phyloP scores from a whole-genome alignment of 2,888 invertebrate species.

The Tenthredo mesomela region DNA sequence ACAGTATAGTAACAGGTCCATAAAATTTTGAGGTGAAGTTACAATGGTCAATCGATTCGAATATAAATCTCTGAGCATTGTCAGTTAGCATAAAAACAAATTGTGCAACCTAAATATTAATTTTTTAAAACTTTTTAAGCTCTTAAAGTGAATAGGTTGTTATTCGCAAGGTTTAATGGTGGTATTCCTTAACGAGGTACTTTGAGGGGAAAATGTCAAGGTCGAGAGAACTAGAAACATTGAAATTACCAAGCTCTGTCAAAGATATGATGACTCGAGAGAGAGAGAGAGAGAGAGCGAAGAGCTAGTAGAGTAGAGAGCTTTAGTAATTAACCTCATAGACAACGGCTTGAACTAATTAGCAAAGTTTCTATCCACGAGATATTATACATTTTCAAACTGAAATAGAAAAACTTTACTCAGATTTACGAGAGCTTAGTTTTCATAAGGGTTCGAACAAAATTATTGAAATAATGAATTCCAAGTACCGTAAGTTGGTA shows the following conservation, averaged over 20 bases:
- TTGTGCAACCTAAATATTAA: neutral
- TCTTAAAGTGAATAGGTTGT: neutral
- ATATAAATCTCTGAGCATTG: neutral
- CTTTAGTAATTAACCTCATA: neutral
- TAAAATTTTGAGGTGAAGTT: neutral
- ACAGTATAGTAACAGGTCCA: neutral
- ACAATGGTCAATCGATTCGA: neutral
- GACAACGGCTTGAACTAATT: neutral
- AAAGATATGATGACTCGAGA: neutral
- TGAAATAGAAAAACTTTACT: neutral
- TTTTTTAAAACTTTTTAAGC: neutral
- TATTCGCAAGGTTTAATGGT: slow-evolving; percentile 15
- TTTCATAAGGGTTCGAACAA: neutral
- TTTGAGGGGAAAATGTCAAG: slow-evolving; percentile 19
- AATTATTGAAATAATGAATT: neutral
- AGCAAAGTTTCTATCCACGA: neutral
- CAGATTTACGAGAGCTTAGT: neutral
- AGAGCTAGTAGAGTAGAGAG: neutral
- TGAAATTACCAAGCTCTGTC: neutral
- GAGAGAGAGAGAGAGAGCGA: neutral
- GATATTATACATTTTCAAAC: neutral
- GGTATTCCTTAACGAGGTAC: slow-evolving; percentile 30
- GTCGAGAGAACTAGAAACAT: slow-evolving; percentile 24
- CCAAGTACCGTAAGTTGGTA: neutral
- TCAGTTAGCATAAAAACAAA: neutral